phyloP scores from a whole-genome alignment of 1,140 invertebrate genomes.

The Reticulitermes speratus region DNA sequence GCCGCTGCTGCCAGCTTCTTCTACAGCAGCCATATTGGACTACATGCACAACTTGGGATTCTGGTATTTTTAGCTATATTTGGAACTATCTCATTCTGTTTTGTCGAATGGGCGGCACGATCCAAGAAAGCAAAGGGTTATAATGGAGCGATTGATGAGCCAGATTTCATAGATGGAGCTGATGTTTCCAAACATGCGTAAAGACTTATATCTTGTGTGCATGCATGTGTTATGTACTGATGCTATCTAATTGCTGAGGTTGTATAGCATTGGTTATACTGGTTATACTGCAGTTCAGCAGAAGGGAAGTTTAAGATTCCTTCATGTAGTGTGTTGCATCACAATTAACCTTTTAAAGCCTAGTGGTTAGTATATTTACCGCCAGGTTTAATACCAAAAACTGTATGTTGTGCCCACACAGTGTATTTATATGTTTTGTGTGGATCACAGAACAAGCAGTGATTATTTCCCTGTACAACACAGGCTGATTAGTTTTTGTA shows the following conservation, averaged over 20 bases:
- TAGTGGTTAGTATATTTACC: no score
- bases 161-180: background rate
- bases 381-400: no score
- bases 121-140: slow-evolving; percentile 1
- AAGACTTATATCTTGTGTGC: background rate
- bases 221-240: no score
- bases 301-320: background rate
- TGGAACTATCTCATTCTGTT: slow-evolving; percentile 78
- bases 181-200: background rate
- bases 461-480: no score
- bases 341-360: background rate
- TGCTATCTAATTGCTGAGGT: no score
- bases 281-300: no score
- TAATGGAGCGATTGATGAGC: slow-evolving; percentile 2
- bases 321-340: background rate
- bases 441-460: no score
- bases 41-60: slow-evolving; percentile 80
- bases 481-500: no score
- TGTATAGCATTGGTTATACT: no score
- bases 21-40: slow-evolving; percentile 73
- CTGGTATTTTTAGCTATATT: slow-evolving; percentile 69
- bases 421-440: no score
- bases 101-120: slow-evolving; percentile 65
- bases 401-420: no score
- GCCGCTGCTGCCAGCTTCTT: slow-evolving; percentile 87